Base-by-base conservation (phyloP, 2,113 vertebrate genomes). In the Diadophis punctatus region DNA sequence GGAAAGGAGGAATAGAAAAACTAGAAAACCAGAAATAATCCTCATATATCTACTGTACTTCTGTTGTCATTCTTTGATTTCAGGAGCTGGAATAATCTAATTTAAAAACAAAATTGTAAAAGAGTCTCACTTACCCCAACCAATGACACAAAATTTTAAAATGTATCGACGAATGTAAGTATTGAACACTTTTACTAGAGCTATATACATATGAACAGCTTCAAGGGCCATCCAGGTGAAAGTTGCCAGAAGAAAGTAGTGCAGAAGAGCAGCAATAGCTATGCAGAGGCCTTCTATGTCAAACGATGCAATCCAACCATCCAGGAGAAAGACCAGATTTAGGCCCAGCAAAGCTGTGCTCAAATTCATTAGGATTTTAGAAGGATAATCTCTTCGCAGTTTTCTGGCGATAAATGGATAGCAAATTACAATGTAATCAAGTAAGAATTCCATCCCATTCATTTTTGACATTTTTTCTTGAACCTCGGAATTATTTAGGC, bases 201-300 rank as follows among this genome's bases (percentile, higher is more conserved):
- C 99, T 58, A 99, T 99, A 96, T 99, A 99, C 99, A 99, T 99
- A 96, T 99, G 99, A 91, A 99, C 97, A 0, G 99, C 99, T 97
- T 99, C 99, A 18, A 99, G 96, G 10, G 98, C 99, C 99, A 99
- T 99, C 99, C 99, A 99, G 1, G 99, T 99, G 95, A 99, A 99
- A 27, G 99, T 98, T 8, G 99, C 98, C 30, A 99, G 95, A 90
- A 99, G 98, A 94, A 99, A 99, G 96, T 98, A 99, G 96, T 99
- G 99, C 91, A 99, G 48, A 80, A 99, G 96, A 53, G 97, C 97
- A 8, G 98, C 99, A 12, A 98, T 96, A 0, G 98, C 97, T 5
- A 97, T 96, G 93, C 99, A 99, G 56, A 99, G 97, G n/a, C 97
- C 98, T 0, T 96, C 90, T 27, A 97, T 96, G 0, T 97, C 74